Evolutionary conservation across 1,140 invertebrate genomes (phyloP).

Genomic region (Teleogryllus occipitalis): DNA sequence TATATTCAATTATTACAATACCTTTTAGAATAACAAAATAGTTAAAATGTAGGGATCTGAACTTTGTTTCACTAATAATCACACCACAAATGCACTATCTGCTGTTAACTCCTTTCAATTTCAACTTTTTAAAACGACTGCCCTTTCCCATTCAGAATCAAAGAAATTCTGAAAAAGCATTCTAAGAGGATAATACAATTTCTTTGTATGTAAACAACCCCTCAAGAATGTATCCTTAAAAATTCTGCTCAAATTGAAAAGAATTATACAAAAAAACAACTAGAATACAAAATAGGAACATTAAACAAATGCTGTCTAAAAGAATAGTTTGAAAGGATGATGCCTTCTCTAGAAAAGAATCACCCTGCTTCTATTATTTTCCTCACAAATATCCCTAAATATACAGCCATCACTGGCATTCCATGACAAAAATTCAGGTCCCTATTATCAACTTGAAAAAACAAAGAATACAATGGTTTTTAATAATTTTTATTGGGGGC

Average conservation of each 20-base stretch:
- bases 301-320: not conserved
- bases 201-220: not conserved
- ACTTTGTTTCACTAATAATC: not conserved
- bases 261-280: not conserved
- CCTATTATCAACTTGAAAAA: not conserved
- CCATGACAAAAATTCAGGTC: not conserved
- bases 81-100: not conserved
- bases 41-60: constrained; percentile 4
- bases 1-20: constrained; percentile 6
- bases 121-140: not conserved
- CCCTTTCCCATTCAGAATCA: not conserved
- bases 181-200: not conserved
- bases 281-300: constrained; percentile 1
- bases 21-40: not conserved
- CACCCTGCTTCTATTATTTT: not conserved
- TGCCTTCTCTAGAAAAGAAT: not conserved
- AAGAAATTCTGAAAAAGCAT: not conserved
- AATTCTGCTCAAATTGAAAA: not conserved
- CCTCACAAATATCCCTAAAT: not conserved
- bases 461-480: constrained; percentile 15
- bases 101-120: not conserved
- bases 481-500: constrained; percentile 23
- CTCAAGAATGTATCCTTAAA: not conserved
- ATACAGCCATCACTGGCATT: not conserved
- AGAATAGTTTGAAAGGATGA: not conserved